phyloP scores from a whole-genome alignment of 2,888 invertebrate genomes.

The Chrysolina haemoptera region DNA sequence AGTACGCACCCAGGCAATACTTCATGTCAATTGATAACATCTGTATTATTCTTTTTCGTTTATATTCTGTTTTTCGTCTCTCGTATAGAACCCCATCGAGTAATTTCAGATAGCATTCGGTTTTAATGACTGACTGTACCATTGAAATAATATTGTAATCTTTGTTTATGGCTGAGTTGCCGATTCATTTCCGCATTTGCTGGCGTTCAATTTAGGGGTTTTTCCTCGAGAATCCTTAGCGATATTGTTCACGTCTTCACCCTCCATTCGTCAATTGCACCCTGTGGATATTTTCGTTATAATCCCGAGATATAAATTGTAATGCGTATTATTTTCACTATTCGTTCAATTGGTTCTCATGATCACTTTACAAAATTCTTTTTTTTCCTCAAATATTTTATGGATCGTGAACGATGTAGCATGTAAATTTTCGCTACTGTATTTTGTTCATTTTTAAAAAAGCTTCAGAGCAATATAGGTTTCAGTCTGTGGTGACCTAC shows the following conservation, averaged over 20 bases:
- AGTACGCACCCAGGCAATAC: slow-evolving; percentile 18
- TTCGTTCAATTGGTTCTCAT: too few relatives aligned
- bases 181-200: slow-evolving; percentile 5
- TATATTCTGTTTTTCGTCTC: slow-evolving; percentile 5
- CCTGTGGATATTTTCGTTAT: too few relatives aligned
- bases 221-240: background rate
- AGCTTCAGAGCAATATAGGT: too few relatives aligned
- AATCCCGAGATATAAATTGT: too few relatives aligned
- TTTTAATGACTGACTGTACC: slow-evolving; percentile 15
- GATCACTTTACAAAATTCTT: too few relatives aligned
- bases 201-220: background rate
- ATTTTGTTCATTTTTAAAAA: too few relatives aligned
- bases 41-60: slow-evolving; percentile 18
- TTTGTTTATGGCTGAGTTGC: slow-evolving; percentile 3
- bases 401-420: too few relatives aligned
- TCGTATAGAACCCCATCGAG: background rate
- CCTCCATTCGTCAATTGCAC: too few relatives aligned
- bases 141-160: background rate
- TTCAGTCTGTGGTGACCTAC: too few relatives aligned
- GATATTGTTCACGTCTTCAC: background rate
- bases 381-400: too few relatives aligned
- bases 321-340: too few relatives aligned
- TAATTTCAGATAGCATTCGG: background rate
- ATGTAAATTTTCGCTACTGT: too few relatives aligned
- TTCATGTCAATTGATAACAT: slow-evolving; percentile 21